These are phyloP conservation scores for Heliconius sara DNA, from an alignment of 2,888 invertebrate species.

Conservation along the genomic window DNA sequence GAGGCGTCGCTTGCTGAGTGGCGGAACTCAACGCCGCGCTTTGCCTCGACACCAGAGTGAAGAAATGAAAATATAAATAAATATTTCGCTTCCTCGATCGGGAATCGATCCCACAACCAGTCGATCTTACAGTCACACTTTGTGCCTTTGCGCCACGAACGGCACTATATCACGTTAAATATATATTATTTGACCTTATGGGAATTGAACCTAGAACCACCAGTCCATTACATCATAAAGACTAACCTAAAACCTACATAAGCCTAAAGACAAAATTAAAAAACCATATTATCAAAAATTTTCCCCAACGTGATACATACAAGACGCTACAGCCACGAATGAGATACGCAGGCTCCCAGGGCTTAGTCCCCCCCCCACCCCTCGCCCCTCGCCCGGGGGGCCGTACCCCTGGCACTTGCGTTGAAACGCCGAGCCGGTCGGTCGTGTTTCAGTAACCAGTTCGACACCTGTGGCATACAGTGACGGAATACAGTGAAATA, in stretches of 20 bases:
- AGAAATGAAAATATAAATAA: no score
- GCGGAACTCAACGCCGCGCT: no score
- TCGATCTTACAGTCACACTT: no score
- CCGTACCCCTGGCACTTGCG: constrained; percentile 16
- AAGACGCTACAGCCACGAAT: constrained; percentile 24
- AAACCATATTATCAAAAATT: background rate
- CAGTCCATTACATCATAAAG: no score
- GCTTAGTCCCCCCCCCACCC: constrained; percentile 7
- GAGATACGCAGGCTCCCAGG: constrained; percentile 29
- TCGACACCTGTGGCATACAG: constrained; percentile 20
- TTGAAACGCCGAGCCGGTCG: background rate
- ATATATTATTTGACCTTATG: no score
- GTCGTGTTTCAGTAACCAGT: constrained; percentile 2
- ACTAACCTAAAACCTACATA: background rate
- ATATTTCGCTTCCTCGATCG: no score
- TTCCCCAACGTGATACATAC: constrained; percentile 10
- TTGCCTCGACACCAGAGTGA: no score
- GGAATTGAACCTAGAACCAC: background rate
- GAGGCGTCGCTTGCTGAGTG: no score
- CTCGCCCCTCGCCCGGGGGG: background rate
- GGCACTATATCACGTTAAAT: no score
- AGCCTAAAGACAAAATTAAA: background rate
- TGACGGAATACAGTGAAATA: constrained; percentile 17
- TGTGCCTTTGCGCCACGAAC: no score
- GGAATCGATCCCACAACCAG: no score